These are phyloP conservation scores for Vollenhovia emeryi DNA, from an alignment of 1,140 invertebrate species.

Conservation along the genomic window DNA sequence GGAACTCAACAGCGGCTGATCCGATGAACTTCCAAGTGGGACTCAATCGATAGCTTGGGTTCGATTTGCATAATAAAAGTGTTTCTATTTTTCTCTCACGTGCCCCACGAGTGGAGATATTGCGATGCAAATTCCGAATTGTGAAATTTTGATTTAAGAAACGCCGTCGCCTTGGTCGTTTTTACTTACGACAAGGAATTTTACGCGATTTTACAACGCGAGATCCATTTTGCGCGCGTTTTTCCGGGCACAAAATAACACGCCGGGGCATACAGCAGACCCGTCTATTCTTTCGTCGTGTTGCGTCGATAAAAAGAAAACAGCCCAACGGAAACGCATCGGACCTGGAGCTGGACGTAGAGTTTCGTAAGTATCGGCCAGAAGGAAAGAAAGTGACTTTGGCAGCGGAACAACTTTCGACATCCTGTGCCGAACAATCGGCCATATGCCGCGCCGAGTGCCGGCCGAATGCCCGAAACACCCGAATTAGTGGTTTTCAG, in stretches of 20 bases:
- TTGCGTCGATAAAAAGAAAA: background rate
- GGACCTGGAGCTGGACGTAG: slow-evolving; percentile 62
- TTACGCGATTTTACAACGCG: background rate
- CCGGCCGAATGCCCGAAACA: slow-evolving; percentile 40
- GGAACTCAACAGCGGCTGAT: too few relatives aligned
- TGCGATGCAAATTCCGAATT: too few relatives aligned
- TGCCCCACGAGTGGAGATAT: too few relatives aligned
- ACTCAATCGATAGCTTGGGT: too few relatives aligned
- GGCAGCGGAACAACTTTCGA: slow-evolving; percentile 66
- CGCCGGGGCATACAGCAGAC: background rate
- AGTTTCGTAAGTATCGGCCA: slow-evolving; percentile 63
- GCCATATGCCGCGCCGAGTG: slow-evolving; percentile 60
- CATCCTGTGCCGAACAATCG: slow-evolving; percentile 71
- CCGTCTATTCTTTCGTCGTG: slow-evolving; percentile 13
- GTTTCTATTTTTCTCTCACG: too few relatives aligned
- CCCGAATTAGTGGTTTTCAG: slow-evolving; percentile 69
- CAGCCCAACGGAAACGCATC: slow-evolving; percentile 61
- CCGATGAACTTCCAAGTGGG: too few relatives aligned
- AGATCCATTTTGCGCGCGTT: background rate
- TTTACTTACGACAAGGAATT: background rate
- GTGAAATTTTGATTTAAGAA: too few relatives aligned
- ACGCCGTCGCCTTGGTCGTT: too few relatives aligned
- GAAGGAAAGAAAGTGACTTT: slow-evolving; percentile 65
- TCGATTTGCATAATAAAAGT: too few relatives aligned
- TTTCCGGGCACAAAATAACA: background rate